A percentile compares a stretch with the other conserved stretches of the same genome.
Conservation (phyloP, 2,888 invertebrate genomes). For the Archips xylosteana region DNA sequence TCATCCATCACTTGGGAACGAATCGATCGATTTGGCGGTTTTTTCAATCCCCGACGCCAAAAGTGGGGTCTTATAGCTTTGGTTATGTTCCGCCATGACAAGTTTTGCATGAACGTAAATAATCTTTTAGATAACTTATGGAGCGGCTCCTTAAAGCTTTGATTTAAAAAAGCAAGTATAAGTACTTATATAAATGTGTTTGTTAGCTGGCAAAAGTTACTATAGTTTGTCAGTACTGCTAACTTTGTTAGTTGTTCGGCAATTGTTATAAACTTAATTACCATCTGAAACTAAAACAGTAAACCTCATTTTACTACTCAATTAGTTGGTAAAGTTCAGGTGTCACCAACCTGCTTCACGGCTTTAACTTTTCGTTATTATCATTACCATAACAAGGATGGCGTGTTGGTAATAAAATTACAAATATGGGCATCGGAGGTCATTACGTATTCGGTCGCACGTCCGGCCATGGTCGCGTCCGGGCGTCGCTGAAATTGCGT, state of each 20-base stretch:
- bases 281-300: conserved; percentile 2
- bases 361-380: conserved; percentile 56
- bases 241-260: neutral
- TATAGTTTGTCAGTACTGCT: neutral
- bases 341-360: conserved; percentile 45
- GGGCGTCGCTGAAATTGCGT: conserved; percentile 58
- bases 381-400: conserved; percentile 70
- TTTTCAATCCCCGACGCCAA: too few relatives aligned
- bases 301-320: conserved; percentile 15
- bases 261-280: conserved; percentile 1
- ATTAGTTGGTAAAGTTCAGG: conserved; percentile 15
- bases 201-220: neutral
- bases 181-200: too few relatives aligned
- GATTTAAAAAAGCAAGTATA: too few relatives aligned
- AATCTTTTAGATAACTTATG: too few relatives aligned
- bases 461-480: conserved; percentile 56
- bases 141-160: too few relatives aligned
- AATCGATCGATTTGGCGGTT: too few relatives aligned
- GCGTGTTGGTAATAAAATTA: conserved; percentile 71
- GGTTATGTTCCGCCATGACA: too few relatives aligned
- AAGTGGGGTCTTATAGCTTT: too few relatives aligned
- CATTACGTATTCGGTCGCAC: conserved; percentile 73
- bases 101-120: too few relatives aligned
- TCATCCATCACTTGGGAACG: too few relatives aligned
- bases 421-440: conserved; percentile 71